Evolutionary conservation across 2,113 vertebrate genomes (phyloP), one percentile per base, ranked within the genome.

Genomic region (Passerina amoena): DNA sequence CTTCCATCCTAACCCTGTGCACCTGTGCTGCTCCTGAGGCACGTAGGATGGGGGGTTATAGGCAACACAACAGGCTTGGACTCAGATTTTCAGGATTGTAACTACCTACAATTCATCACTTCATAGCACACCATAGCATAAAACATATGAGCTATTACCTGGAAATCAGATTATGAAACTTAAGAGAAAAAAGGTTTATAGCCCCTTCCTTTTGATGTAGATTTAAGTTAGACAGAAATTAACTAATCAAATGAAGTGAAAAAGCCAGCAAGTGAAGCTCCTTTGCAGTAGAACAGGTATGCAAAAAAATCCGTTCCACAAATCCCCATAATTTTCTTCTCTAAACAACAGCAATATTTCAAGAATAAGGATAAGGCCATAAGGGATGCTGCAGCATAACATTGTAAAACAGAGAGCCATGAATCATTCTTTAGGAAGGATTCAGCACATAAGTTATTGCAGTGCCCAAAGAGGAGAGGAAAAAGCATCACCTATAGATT

Each of bases 21-120:
- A 73, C 37, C 48, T 24, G 3, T 20, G 30, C 12, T 12, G 12
- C 10, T 70, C 38, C 45, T 17, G 17, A 59, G 19, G 20, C n/a
- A 33, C 7, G 3, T 6, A 10, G 1, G 1, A 8, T 6, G 9
- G 8, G 11, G 1, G 2, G 4, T 4, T 5, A 2, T 3, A 56
- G 7, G 14, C 9, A 87, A 60, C 5, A 40, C 20, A 45, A 9
- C 14, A 56, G 23, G 16, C 16, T 64, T 69, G 18, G 44, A 40
- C 61, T 60, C 35, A 65, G 3, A 24, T 5, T 6, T 6, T 75
- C 27, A 45, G 11, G 9, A 45, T 16, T 47, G 30, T 5, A 10
- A 14, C 42, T 50, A 50, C 14, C 38, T 66, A 20, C 5, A 56
- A 8, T 64, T 65, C 40, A 81, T 37, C 5, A 5, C n/a, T 88